These are phyloP conservation scores for Nomada ferruginata DNA, from an alignment of 2,888 invertebrate species.

Conservation along the genomic window DNA sequence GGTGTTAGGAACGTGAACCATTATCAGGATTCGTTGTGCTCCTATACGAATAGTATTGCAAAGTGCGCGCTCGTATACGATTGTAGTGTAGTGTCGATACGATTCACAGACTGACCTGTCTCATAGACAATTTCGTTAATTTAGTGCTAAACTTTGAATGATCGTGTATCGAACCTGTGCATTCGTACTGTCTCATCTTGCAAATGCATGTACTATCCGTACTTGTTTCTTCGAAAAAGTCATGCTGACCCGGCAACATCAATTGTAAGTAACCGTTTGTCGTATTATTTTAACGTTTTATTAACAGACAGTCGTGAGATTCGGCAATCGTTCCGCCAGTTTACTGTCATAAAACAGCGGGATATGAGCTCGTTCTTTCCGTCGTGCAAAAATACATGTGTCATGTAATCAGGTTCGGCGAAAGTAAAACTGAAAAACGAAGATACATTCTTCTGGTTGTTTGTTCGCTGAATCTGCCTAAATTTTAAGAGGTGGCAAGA, in stretches of 20 bases:
- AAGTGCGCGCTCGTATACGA: constrained; percentile 45
- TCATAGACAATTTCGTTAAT: constrained; percentile 32
- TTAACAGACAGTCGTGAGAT: constrained; percentile 32
- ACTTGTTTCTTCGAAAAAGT: constrained; percentile 44
- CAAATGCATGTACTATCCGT: constrained; percentile 66
- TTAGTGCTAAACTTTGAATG: constrained; percentile 50
- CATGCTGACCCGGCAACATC: constrained; percentile 71
- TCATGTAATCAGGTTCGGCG: constrained; percentile 7
- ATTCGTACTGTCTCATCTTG: constrained; percentile 46
- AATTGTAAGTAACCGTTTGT: constrained; percentile 65
- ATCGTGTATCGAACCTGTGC: constrained; percentile 47
- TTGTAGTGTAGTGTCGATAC: constrained; percentile 33
- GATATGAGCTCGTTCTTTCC: constrained; percentile 10
- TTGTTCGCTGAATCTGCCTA: neutral
- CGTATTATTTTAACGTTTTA: constrained; percentile 1
- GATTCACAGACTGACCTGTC: constrained; percentile 8
- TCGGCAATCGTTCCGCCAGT: neutral
- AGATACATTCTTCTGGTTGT: neutral
- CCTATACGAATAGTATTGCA: constrained; percentile 36
- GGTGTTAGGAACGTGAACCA: constrained; percentile 66
- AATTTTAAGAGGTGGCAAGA: neutral
- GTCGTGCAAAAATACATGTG: constrained; percentile 1
- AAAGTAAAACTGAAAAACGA: constrained; percentile 18
- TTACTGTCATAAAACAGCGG: constrained; percentile 21
- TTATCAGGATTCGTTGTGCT: constrained; percentile 39